A percentile compares a stretch with the other conserved stretches of the same genome.
These are phyloP conservation scores for Allacma fusca DNA, from an alignment of 2,888 invertebrate genomes.

Conservation along the genomic window DNA sequence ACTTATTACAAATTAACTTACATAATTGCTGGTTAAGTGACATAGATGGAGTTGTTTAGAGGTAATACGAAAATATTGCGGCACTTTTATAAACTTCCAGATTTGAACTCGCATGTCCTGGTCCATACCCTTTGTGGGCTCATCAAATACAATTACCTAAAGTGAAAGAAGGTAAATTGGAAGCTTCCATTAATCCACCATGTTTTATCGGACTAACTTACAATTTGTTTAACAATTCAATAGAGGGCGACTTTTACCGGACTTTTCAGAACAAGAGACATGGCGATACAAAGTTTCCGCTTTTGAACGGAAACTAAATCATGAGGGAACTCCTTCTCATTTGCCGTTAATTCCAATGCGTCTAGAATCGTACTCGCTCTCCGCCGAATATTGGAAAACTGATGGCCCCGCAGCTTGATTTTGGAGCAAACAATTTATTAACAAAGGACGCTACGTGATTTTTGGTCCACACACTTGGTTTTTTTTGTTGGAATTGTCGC, in stretches of 20 bases:
- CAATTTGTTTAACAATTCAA: no score
- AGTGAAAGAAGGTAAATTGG: no score
- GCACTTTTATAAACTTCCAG: conserved; percentile 33
- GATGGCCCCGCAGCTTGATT: conserved; percentile 21
- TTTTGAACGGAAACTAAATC: conserved; percentile 31
- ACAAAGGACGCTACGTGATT: no score
- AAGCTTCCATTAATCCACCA: no score
- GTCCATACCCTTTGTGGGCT: conserved; percentile 19
- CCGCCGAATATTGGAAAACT: neutral
- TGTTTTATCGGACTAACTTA: no score
- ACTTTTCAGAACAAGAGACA: conserved; percentile 29
- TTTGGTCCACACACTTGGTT: no score
- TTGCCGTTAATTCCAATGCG: neutral
- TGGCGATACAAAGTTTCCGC: conserved; percentile 33
- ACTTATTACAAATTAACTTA: neutral
- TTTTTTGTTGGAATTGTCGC: no score
- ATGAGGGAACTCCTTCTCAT: conserved; percentile 13
- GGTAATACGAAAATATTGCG: neutral
- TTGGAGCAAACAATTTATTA: neutral
- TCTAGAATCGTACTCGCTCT: neutral
- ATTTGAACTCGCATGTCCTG: neutral
- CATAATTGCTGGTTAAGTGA: no score
- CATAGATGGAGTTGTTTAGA: no score
- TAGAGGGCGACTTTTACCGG: neutral
- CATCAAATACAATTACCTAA: conserved; percentile 30